These are phyloP conservation scores for Himalopsyche kuldschensis DNA, from an alignment of 2,888 invertebrate species.

Conservation along the genomic window DNA sequence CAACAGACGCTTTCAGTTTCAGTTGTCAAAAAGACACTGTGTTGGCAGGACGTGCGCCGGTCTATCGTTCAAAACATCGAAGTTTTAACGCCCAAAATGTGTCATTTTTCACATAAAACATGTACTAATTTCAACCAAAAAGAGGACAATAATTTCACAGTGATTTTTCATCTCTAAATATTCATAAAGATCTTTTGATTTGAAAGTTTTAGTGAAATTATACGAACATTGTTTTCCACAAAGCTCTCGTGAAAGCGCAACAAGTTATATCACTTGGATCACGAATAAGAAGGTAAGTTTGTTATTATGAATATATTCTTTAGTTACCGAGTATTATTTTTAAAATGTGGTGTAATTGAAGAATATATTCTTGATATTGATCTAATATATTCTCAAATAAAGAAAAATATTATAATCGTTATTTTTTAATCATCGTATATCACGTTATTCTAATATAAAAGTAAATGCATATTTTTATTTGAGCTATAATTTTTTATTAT, in stretches of 20 bases:
- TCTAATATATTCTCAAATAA: too few relatives aligned
- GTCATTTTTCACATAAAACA: background rate
- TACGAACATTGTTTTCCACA: background rate
- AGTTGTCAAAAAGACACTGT: background rate
- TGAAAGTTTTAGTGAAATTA: background rate
- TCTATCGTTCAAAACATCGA: background rate
- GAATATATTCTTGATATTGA: too few relatives aligned
- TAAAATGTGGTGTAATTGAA: too few relatives aligned
- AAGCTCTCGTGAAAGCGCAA: background rate
- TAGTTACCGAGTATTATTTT: too few relatives aligned
- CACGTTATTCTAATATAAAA: too few relatives aligned
- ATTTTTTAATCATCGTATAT: too few relatives aligned
- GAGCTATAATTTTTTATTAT: too few relatives aligned
- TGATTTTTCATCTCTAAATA: background rate
- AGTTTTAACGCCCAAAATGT: background rate
- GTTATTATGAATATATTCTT: background rate
- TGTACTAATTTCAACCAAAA: background rate
- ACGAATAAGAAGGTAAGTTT: background rate
- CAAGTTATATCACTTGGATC: background rate
- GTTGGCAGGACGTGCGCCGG: background rate
- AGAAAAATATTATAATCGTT: too few relatives aligned
- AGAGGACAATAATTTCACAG: background rate
- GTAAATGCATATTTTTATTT: too few relatives aligned
- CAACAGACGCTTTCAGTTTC: background rate
- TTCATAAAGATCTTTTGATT: background rate